These are phyloP conservation scores for Lamellibrachia luymesi DNA, from an alignment of 1,140 invertebrate genomes.

Conservation along the genomic window DNA sequence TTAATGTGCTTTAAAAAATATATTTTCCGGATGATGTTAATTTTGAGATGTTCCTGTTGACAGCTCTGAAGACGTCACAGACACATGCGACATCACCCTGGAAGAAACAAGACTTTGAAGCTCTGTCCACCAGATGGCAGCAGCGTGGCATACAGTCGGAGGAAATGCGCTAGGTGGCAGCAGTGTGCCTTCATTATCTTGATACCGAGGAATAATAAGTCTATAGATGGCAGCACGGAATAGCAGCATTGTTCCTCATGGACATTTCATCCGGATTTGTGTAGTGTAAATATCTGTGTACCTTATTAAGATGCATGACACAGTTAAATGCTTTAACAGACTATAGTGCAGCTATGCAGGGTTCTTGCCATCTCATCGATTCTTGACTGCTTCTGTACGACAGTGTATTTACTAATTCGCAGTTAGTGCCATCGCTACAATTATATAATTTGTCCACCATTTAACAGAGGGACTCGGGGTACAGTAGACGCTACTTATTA, in stretches of 20 bases:
- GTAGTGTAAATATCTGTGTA: not conserved
- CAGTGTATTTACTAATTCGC: not conserved
- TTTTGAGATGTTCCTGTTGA: not conserved
- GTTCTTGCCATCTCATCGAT: not conserved
- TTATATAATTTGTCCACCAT: not conserved
- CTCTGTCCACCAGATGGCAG: too few relatives aligned
- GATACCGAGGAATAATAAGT: not conserved
- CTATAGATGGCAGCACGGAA: not conserved
- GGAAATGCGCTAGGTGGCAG: not conserved
- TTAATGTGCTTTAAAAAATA: not conserved
- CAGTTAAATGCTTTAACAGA: not conserved
- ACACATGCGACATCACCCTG: not conserved
- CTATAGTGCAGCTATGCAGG: not conserved
- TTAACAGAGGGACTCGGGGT: not conserved
- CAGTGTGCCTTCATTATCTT: not conserved
- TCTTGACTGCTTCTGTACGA: not conserved
- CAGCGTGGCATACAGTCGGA: not conserved
- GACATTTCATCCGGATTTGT: not conserved
- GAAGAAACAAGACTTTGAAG: not conserved
- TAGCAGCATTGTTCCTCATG: not conserved
- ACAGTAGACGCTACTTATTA: too few relatives aligned
- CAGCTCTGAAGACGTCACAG: not conserved
- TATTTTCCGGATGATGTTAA: not conserved
- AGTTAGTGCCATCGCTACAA: not conserved
- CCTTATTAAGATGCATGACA: not conserved